Percentiles rank a stretch among this genome's conserved stretches.
Evolutionary conservation across 2,797 vertebrate species (phyloP).

Genomic region (Rhinichthys osculus): DNA sequence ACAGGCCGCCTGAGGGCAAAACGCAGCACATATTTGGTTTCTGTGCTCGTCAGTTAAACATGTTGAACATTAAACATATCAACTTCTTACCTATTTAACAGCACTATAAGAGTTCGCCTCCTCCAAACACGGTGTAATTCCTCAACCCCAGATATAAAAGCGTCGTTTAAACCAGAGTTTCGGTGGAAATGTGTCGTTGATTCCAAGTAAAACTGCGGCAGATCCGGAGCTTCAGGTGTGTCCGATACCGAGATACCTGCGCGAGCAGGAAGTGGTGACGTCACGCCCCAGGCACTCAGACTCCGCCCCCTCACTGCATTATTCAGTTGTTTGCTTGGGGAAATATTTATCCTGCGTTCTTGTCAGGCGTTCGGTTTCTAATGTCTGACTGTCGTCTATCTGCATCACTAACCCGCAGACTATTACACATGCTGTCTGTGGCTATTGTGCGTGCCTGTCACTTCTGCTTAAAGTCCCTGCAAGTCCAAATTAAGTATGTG

Average conservation of each 20-base stretch:
- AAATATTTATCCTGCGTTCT: background rate
- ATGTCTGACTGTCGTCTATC: background rate
- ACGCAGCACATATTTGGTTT: background rate
- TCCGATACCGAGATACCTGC: constrained; percentile 64
- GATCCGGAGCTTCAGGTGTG: constrained; percentile 68
- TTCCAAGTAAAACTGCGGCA: background rate
- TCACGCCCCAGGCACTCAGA: background rate
- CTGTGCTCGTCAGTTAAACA: background rate
- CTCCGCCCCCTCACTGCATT: background rate
- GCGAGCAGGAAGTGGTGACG: constrained; percentile 82
- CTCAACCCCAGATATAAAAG: background rate
- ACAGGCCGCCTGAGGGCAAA: background rate
- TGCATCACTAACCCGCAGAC: constrained; percentile 2
- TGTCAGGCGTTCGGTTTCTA: background rate
- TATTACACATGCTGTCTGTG: background rate
- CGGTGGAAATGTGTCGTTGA: background rate
- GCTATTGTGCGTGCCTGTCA: background rate
- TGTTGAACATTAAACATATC: background rate
- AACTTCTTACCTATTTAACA: constrained; percentile 19
- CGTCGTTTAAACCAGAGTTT: background rate
- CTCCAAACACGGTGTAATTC: background rate
- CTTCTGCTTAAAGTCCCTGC: background rate
- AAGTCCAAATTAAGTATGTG: too few species aligned
- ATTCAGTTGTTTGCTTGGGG: background rate
- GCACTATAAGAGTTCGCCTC: background rate